Conservation (phyloP, 1,140 invertebrate genomes). For the Octopus sinensis region DNA sequence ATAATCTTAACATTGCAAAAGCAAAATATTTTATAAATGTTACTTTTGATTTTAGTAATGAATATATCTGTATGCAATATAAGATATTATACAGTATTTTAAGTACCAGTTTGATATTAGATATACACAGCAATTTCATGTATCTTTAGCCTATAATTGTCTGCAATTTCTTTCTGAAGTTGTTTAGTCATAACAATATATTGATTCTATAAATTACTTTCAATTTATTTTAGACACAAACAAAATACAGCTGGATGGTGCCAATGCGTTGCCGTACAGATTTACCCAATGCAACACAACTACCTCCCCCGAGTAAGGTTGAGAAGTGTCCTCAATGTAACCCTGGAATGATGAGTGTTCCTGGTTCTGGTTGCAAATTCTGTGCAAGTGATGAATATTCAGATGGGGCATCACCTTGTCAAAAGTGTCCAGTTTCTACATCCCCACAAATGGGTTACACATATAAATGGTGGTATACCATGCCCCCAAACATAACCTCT, state of each 20-base stretch:
- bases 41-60: no score
- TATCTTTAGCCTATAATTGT: no score
- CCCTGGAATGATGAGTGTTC: constrained; percentile 61
- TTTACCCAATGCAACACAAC: constrained; percentile 46
- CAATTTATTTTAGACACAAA: constrained; percentile 51
- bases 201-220: background rate
- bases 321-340: constrained; percentile 63
- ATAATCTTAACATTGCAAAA: no score
- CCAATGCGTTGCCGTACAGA: constrained; percentile 62
- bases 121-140: no score
- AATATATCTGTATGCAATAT: no score
- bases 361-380: constrained; percentile 52
- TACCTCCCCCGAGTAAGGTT: constrained; percentile 52
- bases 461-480: constrained; percentile 61
- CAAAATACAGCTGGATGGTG: constrained; percentile 62
- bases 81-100: no score
- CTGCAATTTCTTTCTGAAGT: no score
- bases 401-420: constrained; percentile 56
- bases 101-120: no score
- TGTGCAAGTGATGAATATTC: constrained; percentile 56
- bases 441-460: constrained; percentile 61
- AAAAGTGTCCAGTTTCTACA: constrained; percentile 60
- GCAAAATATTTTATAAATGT: no score
- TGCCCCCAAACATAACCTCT: constrained; percentile 60
- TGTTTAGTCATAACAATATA: no score